phyloP scores from a whole-genome alignment of 2,113 vertebrate species.

The Collichthys lucidus region DNA sequence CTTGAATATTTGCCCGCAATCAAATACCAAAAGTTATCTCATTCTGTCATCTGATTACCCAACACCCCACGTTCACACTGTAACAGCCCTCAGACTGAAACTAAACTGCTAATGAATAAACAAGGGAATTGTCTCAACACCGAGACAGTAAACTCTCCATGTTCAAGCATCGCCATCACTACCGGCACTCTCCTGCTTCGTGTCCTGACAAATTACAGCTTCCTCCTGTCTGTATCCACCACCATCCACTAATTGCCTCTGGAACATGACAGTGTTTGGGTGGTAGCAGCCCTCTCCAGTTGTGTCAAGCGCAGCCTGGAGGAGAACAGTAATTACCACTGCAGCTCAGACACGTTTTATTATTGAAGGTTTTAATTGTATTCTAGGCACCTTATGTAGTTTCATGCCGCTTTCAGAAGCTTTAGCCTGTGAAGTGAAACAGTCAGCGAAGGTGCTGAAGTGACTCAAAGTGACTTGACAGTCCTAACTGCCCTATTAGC shows the following conservation, averaged over 20 bases:
- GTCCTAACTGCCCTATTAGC: slow-evolving; percentile 4
- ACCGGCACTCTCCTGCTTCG: neutral
- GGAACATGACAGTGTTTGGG: slow-evolving; percentile 53
- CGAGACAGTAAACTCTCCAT: neutral
- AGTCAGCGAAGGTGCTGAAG: slow-evolving; percentile 13
- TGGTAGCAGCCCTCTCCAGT: slow-evolving; percentile 20
- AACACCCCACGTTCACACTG: neutral
- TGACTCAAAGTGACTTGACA: neutral
- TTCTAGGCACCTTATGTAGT: slow-evolving; percentile 2
- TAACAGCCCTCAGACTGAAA: slow-evolving; percentile 17
- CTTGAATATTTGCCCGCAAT: neutral
- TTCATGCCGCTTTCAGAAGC: neutral
- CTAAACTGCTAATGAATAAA: slow-evolving; percentile 45
- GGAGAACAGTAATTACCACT: slow-evolving; percentile 46
- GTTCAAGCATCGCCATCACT: neutral
- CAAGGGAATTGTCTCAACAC: slow-evolving; percentile 23
- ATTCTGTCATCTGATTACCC: neutral
- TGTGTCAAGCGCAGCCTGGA: slow-evolving; percentile 45
- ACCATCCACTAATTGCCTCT: slow-evolving; percentile 62
- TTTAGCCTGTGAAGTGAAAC: slow-evolving; percentile 37
- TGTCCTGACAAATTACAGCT: slow-evolving; percentile 53
- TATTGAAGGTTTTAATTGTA: slow-evolving; percentile 43
- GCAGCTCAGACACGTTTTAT: slow-evolving; percentile 30
- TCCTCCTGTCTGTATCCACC: slow-evolving; percentile 24
- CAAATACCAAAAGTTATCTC: neutral